Percentiles rank a stretch among this genome's conserved stretches.
Conservation (phyloP, 2,113 vertebrate genomes). For the Canis aureus region DNA sequence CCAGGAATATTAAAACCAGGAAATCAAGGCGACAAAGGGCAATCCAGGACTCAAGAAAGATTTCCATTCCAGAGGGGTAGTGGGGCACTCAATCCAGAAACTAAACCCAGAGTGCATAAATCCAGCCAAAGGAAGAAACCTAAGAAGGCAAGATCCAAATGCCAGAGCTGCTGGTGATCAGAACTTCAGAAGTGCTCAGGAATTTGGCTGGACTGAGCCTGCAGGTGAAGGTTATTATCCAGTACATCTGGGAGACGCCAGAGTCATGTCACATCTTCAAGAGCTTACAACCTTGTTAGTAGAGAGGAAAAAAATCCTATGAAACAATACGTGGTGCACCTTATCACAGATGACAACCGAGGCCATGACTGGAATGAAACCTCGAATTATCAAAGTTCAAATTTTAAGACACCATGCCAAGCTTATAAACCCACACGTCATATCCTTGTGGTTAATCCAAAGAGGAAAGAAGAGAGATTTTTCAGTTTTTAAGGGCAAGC, state of each 20-base stretch:
- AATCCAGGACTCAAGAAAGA: not conserved
- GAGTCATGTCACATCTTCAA: not conserved
- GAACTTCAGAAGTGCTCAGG: not conserved
- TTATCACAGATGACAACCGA: conserved; percentile 21
- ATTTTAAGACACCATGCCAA: conserved; percentile 29
- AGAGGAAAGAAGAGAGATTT: conserved; percentile 47
- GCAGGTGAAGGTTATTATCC: conserved; percentile 46
- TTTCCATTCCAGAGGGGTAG: not conserved
- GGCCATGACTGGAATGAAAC: not conserved
- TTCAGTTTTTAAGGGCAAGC: not conserved
- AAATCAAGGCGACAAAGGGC: not conserved
- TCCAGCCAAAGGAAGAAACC: not conserved
- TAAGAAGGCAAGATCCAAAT: not conserved
- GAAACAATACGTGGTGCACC: not conserved
- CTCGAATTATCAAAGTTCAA: conserved; percentile 43
- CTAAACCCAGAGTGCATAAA: not conserved
- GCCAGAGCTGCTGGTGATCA: not conserved
- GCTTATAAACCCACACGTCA: not conserved
- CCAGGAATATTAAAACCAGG: not conserved
- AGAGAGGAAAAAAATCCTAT: conserved; percentile 17
- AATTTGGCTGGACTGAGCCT: conserved; percentile 6
- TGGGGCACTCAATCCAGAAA: not conserved
- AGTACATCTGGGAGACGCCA: conserved; percentile 7
- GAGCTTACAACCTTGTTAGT: conserved; percentile 28
- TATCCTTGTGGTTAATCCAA: conserved; percentile 39